These are phyloP conservation scores for Beaufortia kweichowensis DNA, from an alignment of 2,113 vertebrate species.

Conservation along the genomic window DNA sequence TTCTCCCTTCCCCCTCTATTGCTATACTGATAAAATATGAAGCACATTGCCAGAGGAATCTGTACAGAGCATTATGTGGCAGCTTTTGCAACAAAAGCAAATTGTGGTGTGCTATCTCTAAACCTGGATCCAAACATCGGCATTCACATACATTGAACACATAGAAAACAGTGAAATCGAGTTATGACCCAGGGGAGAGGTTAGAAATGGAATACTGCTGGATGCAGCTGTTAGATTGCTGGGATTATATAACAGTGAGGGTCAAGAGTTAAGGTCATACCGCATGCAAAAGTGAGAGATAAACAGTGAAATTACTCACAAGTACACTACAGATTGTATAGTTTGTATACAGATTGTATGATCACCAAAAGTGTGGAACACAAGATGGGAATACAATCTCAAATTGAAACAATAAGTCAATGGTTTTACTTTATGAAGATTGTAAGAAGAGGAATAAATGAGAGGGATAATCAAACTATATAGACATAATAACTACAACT, in stretches of 20 bases:
- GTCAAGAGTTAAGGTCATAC: neutral
- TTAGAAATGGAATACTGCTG: slow-evolving; percentile 8
- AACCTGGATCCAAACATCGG: slow-evolving; percentile 4
- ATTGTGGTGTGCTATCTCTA: slow-evolving; percentile 6
- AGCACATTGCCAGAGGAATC: slow-evolving; percentile 6
- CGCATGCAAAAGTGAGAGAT: neutral
- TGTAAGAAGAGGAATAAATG: neutral
- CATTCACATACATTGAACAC: slow-evolving; percentile 26
- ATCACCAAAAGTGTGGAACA: neutral
- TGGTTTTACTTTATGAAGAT: neutral
- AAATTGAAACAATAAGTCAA: neutral
- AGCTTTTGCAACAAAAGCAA: slow-evolving; percentile 19
- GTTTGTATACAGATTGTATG: no score
- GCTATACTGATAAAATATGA: slow-evolving; percentile 20
- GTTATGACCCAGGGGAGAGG: slow-evolving; percentile 2
- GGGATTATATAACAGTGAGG: slow-evolving; percentile 6
- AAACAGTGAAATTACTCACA: slow-evolving; percentile 6
- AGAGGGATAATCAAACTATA: neutral
- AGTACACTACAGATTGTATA: neutral
- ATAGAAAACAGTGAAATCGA: neutral
- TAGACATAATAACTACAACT: slow-evolving; percentile 21
- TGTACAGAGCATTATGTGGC: slow-evolving; percentile 22
- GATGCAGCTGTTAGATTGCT: slow-evolving; percentile 38
- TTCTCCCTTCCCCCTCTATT: neutral
- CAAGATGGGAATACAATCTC: neutral